Base-by-base conservation (phyloP, 1,140 invertebrate genomes). In the Diorhabda sublineata region DNA sequence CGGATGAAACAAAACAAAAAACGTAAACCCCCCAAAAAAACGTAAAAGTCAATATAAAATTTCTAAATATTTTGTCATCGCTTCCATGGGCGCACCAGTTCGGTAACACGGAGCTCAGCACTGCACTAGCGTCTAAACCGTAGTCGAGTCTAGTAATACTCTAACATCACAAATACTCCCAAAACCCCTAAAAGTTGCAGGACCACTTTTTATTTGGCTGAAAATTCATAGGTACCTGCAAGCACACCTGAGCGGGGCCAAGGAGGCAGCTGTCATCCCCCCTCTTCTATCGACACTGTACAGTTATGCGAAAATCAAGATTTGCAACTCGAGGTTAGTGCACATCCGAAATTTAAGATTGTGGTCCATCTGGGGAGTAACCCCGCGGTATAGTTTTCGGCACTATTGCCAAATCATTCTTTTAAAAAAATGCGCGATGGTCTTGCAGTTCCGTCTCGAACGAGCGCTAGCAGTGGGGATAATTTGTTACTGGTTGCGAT, bases 171-270 rank as follows among this genome's bases (percentile, higher is more conserved):
- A 76, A 75, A 73, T 78, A 78, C 73, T 77, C 77, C 79, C 77
- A 26, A 74, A 77, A 78, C 76, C 74, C 77, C 79, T 75, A 77
- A 79, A 80, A 80, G 73, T 79, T 78, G 79, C 77, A 80, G 80
- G 79, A 81, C 80, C 79, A 78, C 80, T 81, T 81, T 81, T 81
- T 81, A 79, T 81, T 79, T 75, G 77, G 74, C 76, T 78, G 79
- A 77, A 80, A 79, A 81, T 79, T 81, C 79, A 79, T 81, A 81
- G 79, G 77, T 79, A 79, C 78, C 78, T 77, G 73, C 75, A 74
- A 58, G 62, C 41, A 63, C 63, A 47, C 65, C 61, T 64, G 56
- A 66, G 65, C 67, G 62, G 69, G 47, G 45, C 65, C 11, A 57
- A 62, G 62, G 58, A 70, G 66, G 64, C 65, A 68, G 75, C 68